Conservation (phyloP, 1,140 invertebrate genomes). For the Kradibia gibbosae region DNA sequence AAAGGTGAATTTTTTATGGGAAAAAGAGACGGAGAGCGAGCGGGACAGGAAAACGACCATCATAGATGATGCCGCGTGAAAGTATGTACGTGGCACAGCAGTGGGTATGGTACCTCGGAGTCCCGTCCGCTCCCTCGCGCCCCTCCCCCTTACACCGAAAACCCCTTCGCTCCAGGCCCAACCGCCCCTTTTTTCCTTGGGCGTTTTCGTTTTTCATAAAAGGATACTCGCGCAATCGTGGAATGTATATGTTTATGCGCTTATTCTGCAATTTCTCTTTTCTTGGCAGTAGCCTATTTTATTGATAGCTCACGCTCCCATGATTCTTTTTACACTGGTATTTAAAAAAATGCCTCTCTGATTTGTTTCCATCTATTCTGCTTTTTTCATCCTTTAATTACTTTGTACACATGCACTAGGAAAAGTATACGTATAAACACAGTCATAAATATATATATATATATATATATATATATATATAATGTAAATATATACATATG, state of each 20-base stretch:
- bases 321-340: neutral
- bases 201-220: slow-evolving; percentile 38
- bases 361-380: neutral
- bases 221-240: neutral
- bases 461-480: no score
- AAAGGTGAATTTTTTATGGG: slow-evolving; percentile 63
- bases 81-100: neutral
- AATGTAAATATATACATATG: no score
- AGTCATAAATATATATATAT: no score
- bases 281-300: neutral
- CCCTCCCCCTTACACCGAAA: no score
- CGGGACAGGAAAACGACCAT: slow-evolving; percentile 65
- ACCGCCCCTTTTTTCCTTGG: slow-evolving; percentile 27
- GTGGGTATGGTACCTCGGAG: neutral
- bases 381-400: slow-evolving; percentile 2
- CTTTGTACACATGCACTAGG: neutral
- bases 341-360: neutral
- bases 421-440: no score
- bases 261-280: slow-evolving; percentile 45
- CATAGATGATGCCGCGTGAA: slow-evolving; percentile 54
- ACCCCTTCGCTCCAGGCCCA: no score
- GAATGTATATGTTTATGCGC: slow-evolving; percentile 21
- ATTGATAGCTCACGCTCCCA: slow-evolving; percentile 32
- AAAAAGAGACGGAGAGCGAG: neutral
- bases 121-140: no score